Conservation (phyloP, 1,140 invertebrate species). For the Macrobrachium rosenbergii region DNA sequence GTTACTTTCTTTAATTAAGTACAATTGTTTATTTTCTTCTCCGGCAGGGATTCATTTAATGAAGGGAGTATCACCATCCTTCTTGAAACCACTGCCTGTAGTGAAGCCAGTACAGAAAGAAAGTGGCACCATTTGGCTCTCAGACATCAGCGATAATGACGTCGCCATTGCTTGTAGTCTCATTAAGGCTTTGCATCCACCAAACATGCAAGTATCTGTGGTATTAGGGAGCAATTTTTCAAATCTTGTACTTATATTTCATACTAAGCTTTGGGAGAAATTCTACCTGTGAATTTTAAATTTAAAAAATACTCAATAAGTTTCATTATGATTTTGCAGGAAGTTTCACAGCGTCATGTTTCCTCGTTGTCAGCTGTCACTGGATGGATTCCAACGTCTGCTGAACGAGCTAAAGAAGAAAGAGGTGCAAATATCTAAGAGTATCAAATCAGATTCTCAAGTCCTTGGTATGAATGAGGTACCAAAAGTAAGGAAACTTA, state of each 20-base stretch:
- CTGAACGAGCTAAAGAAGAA: not conserved
- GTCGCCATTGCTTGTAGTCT: not conserved
- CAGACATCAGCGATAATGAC: not conserved
- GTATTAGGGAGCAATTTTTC: not conserved
- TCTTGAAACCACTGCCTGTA: not conserved
- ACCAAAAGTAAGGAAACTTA: not conserved
- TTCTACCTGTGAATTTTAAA: not conserved
- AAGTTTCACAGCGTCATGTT: slow-evolving; percentile 6
- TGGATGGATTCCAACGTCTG: not conserved
- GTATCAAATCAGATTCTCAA: not conserved
- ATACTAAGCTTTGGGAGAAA: not conserved
- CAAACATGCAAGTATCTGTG: not conserved
- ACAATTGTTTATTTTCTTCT: not conserved
- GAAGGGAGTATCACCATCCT: not conserved
- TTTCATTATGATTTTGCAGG: not conserved
- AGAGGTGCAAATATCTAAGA: not conserved
- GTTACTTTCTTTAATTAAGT: not conserved
- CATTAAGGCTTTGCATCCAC: not conserved
- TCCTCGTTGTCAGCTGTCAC: not conserved
- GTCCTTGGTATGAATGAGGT: not conserved
- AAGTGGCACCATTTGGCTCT: slow-evolving; percentile 4
- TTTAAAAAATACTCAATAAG: not conserved
- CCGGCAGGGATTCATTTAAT: slow-evolving; percentile 19
- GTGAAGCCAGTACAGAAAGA: not conserved
- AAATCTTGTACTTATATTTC: not conserved